Percentiles rank a stretch among this genome's conserved stretches.
Evolutionary conservation across 2,888 invertebrate genomes (phyloP).

Genomic region (Pristionchus exspectatus): DNA sequence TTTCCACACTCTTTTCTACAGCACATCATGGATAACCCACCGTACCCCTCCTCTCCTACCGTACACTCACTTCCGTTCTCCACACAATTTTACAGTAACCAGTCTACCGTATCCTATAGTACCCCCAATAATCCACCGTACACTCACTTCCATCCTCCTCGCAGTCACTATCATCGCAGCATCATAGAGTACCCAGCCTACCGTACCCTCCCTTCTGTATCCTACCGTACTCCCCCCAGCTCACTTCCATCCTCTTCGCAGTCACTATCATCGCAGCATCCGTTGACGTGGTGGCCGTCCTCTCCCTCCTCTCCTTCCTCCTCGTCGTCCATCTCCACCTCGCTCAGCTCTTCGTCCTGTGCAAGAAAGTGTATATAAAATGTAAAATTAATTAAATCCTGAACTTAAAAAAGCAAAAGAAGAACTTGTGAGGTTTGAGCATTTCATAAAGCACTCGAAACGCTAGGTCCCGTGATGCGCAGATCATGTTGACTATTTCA

Average conservation of each 20-base stretch:
- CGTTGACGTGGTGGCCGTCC: neutral
- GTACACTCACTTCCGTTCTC: no score
- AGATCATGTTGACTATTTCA: no score
- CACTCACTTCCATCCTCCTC: neutral
- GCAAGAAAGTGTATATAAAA: no score
- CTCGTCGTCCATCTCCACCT: conserved; percentile 49
- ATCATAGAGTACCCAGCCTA: neutral
- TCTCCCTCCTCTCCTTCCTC: conserved; percentile 56
- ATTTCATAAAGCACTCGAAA: neutral
- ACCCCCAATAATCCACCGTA: neutral
- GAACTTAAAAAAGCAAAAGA: neutral
- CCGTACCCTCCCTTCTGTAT: neutral
- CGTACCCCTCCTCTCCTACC: no score
- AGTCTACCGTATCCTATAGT: neutral
- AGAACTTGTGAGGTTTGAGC: neutral
- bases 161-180: neutral
- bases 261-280: conserved; percentile 49
- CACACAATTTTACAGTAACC: no score
- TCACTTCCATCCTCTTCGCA: conserved; percentile 53
- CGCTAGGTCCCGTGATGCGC: no score
- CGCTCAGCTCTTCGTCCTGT: neutral
- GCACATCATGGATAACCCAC: no score
- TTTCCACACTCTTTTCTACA: no score
- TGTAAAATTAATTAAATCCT: no score
- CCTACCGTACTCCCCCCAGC: conserved; percentile 30